Evolutionary conservation across 2,888 invertebrate species (phyloP).

Genomic region (Drosophila differens): DNA sequence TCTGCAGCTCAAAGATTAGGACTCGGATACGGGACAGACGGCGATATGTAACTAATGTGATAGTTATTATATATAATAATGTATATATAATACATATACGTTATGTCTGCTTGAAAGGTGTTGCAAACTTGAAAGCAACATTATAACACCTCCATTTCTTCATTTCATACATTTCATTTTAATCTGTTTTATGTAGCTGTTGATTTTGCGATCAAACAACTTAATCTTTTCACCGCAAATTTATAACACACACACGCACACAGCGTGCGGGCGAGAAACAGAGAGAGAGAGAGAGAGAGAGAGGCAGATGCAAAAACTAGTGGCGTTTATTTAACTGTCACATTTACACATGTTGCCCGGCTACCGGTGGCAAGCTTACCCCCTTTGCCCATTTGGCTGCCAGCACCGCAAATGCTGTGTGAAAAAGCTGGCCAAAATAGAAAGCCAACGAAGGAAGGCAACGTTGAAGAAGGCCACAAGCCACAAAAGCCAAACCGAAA

Average conservation of each 20-base stretch:
- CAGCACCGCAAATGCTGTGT: slow-evolving; percentile 48
- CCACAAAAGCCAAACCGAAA: slow-evolving; percentile 68
- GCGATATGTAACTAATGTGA: not conserved
- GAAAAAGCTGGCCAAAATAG: slow-evolving; percentile 38
- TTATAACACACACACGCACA: slow-evolving; percentile 50
- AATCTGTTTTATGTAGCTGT: slow-evolving; percentile 77
- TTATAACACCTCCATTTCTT: not conserved
- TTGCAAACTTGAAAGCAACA: not conserved
- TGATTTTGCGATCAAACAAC: slow-evolving; percentile 79
- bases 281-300: not conserved
- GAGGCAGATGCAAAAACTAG: slow-evolving; percentile 13
- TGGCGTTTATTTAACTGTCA: slow-evolving; percentile 73
- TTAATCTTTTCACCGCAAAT: slow-evolving; percentile 78
- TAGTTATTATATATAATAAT: not conserved
- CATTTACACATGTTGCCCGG: slow-evolving; percentile 69
- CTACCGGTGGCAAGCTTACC: not conserved
- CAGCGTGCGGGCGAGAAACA: slow-evolving; percentile 4
- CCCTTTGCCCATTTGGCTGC: not conserved
- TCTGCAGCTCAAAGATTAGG: not conserved
- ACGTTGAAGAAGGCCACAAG: slow-evolving; percentile 48
- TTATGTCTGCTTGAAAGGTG: not conserved
- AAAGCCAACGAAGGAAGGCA: slow-evolving; percentile 10
- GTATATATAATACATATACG: not conserved
- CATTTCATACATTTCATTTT: slow-evolving; percentile 63
- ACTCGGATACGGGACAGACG: too few species aligned